Evolutionary conservation across 2,113 vertebrate species (phyloP), one percentile per base, ranked within the genome.

Genomic region (Cepphus grylle): DNA sequence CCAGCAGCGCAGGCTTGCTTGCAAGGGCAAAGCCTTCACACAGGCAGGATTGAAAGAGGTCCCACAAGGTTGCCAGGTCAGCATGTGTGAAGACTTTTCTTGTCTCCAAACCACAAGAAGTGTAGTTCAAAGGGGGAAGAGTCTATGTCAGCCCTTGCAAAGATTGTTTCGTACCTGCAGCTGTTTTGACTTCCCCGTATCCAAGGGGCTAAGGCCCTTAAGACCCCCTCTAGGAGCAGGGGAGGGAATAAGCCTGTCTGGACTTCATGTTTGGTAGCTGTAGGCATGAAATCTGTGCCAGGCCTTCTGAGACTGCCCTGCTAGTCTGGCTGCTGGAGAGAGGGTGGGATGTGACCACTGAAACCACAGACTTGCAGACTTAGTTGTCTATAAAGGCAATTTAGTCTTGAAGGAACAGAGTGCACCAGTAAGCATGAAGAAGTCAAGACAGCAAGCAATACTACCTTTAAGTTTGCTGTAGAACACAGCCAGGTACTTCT

Each of bases 381-480:
- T 34, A 36, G 12, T 18, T 81, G 17, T 63, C 61, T 40, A 10
- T 56, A 26, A 65, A 89, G 70, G 26, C 73, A 34, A 5, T 25
- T 76, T 2, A 53, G 58, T 42, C 32, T 78, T 3, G 13, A 27
- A 73, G 2, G 2, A 81, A 6, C 14, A 23, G n/a, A 8, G 8
- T 1, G 2, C 8, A 5, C 71, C 1, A 6, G 7, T 43, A 62
- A 16, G 25, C 1, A 0, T 10, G 47, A 42, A 62, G 45, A 62
- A 86, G n/a, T n/a, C 38, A 23, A 62, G 81, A 23, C 25, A 40
- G 36, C 61, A 81, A 63, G 43, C 29, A 45, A 26, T 67, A 5
- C 26, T 70, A 1, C 23, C 32, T 71, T 27, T 30, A 5, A 32
- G 45, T 40, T 66, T 88, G 56, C 36, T 3, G 1, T 43, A 13